Evolutionary conservation across 2,888 invertebrate species (phyloP), one percentile per base, ranked within the genome.

Genomic region (Glaucopsyche alexis): DNA sequence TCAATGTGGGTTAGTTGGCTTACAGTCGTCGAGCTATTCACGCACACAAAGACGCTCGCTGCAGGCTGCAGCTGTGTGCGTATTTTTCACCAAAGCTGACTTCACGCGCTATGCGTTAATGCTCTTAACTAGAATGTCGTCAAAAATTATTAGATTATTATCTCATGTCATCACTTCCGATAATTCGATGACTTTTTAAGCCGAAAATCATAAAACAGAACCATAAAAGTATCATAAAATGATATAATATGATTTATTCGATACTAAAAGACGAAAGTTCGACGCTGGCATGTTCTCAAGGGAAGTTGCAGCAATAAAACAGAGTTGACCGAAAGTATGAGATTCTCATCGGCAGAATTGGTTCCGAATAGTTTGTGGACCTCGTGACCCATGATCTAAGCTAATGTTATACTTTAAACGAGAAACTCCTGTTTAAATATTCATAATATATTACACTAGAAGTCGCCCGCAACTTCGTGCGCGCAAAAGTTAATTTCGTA

Each of bases 221-320:
- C 60, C 60, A 29, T 60, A 60, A 60, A 60, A 60, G 60, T 29
- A 29, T 29, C 60, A 29, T 60, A 60, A 60, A 60, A 60, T 29
- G 29, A 13, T 29, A 11, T 60, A 60, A 60, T 29, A 60, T 60
- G 29, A 29, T 60, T 60, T 29, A 29, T 60, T 60, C 60, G 60
- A 55, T 29, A 60, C 29, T 55, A 19, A 55, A 55, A 19, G 16
- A 55, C 19, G 55, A 19, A 29, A 29, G 1, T 29, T 60, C n/a
- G 29, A 60, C 19, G 55, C 55, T 60, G 55, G 19, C 55, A 7
- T 55, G 60, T 29, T 60, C 60, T 29, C 60, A 2, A 16, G 29
- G 29, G 60, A 60, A 1, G 6, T 19, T 13, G 19, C 55, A 19
- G 55, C 16, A 60, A 60, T 60, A 60, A 60, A 60, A 13, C 60